Conservation (phyloP, 2,797 vertebrate genomes). For the Scolopax bukidnonensis region DNA sequence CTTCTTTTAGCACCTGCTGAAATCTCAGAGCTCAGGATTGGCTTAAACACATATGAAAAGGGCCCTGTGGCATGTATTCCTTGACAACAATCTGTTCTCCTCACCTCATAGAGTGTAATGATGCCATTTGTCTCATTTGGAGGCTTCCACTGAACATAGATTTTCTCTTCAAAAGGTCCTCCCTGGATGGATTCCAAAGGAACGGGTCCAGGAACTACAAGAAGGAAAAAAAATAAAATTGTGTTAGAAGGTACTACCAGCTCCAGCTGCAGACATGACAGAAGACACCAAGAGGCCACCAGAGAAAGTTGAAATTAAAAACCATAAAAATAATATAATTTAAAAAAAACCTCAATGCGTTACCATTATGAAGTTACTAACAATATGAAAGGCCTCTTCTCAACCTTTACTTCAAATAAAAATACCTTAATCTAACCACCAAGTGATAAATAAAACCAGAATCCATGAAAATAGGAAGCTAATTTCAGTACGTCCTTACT, state of each 20-base stretch:
- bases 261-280: not conserved
- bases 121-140: slow-evolving; percentile 97
- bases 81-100: slow-evolving; percentile 45
- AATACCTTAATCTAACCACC: not conserved
- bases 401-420: not conserved
- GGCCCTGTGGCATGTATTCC: not conserved
- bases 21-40: slow-evolving; percentile 11
- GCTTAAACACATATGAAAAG: not conserved
- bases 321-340: not conserved
- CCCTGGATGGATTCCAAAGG: slow-evolving; percentile 95
- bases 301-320: not conserved
- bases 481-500: not conserved
- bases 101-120: slow-evolving; percentile 97
- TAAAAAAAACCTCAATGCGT: not conserved
- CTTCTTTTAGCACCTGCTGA: slow-evolving; percentile 25
- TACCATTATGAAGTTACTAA: not conserved
- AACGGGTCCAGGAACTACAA: slow-evolving; percentile 89
- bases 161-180: slow-evolving; percentile 96
- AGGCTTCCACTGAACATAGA: slow-evolving; percentile 97
- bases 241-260: not conserved
- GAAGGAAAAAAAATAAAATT: rapidly evolving
- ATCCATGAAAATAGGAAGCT: not conserved
- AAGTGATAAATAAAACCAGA: not conserved
- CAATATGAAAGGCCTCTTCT: not conserved
- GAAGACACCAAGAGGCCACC: not conserved